Evolutionary conservation across 2,888 invertebrate species (phyloP).

Genomic region (Ditula angustiorana): DNA sequence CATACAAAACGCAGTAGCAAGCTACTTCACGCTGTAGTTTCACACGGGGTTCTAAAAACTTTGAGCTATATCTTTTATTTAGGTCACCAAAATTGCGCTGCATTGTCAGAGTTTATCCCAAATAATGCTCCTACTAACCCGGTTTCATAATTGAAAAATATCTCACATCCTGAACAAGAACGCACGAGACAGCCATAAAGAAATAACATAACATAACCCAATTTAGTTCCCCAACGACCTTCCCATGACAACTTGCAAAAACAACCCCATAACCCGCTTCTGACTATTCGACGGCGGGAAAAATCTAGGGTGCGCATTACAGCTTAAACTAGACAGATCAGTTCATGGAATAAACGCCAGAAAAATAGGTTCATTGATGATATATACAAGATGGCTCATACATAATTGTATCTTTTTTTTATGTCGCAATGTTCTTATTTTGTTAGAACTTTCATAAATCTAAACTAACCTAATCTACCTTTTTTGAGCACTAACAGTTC

Average conservation of each 20-base stretch:
- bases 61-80: too few relatives aligned
- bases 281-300: slow-evolving; percentile 47
- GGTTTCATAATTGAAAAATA: slow-evolving; percentile 38
- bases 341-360: slow-evolving; percentile 19
- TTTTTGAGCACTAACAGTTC: too few relatives aligned
- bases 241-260: slow-evolving; percentile 46
- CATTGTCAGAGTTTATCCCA: neutral
- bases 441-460: too few relatives aligned
- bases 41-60: too few relatives aligned
- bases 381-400: too few relatives aligned
- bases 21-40: too few relatives aligned
- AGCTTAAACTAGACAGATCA: slow-evolving; percentile 35
- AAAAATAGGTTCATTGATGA: too few relatives aligned
- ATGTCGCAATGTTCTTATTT: too few relatives aligned
- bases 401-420: too few relatives aligned
- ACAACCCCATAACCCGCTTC: slow-evolving; percentile 62
- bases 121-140: slow-evolving; percentile 20
- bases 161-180: slow-evolving; percentile 23
- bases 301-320: slow-evolving; percentile 58
- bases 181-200: slow-evolving; percentile 32
- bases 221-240: slow-evolving; percentile 49
- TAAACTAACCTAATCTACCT: too few relatives aligned
- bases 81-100: neutral
- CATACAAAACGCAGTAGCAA: too few relatives aligned
- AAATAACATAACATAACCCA: slow-evolving; percentile 40